Conservation (phyloP, 2,797 vertebrate species). For the Scarus forsteni region DNA sequence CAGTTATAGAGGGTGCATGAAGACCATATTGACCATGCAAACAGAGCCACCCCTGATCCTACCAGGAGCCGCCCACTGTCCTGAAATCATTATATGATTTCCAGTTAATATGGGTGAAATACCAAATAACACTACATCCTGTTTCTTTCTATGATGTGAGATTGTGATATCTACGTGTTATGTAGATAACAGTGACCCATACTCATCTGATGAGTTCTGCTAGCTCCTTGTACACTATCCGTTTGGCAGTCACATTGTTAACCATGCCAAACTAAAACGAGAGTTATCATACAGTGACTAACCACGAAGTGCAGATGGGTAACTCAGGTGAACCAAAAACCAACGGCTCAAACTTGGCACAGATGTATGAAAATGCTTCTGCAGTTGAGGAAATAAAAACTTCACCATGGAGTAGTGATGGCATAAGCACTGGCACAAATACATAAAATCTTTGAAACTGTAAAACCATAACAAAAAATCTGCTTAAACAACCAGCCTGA, state of each 20-base stretch:
- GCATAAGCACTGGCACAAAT: constrained; percentile 43
- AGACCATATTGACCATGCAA: constrained; percentile 62
- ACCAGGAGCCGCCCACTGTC: constrained; percentile 13
- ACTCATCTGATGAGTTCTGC: background rate
- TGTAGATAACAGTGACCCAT: constrained; percentile 13
- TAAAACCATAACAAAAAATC: constrained; percentile 23
- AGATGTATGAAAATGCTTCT: constrained; percentile 24
- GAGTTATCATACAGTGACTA: constrained; percentile 7
- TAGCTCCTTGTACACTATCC: constrained; percentile 3
- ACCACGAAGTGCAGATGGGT: constrained; percentile 20
- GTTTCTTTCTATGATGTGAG: constrained; percentile 10
- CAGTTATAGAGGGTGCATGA: constrained; percentile 76
- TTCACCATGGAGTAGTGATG: constrained; percentile 32
- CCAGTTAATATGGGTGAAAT: constrained; percentile 27
- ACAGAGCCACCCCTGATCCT: constrained; percentile 26
- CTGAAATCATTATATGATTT: constrained; percentile 31
- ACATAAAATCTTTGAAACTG: constrained; percentile 8
- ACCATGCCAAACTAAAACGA: constrained; percentile 15
- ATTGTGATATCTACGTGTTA: constrained; percentile 20
- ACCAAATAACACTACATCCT: constrained; percentile 14
- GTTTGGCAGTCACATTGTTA: constrained; percentile 2
- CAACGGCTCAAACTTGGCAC: constrained; percentile 45
- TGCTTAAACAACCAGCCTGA: constrained; percentile 23
- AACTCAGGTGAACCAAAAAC: constrained; percentile 20
- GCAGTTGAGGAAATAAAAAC: background rate